Evolutionary conservation across 1,140 invertebrate genomes (phyloP).

Genomic region (Apis florea): DNA sequence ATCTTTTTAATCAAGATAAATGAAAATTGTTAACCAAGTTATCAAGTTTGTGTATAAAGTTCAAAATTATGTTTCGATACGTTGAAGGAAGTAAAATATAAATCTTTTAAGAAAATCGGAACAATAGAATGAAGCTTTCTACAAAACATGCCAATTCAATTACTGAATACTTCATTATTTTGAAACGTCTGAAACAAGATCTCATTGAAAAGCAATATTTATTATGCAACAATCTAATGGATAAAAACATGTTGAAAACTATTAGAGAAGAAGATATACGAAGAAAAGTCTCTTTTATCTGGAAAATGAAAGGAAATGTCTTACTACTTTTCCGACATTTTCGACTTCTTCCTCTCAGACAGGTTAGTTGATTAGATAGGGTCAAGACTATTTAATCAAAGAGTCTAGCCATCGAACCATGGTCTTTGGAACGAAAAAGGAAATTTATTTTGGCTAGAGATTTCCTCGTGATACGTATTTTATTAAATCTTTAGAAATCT

Average conservation of each 20-base stretch:
- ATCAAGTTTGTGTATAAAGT: too few species aligned
- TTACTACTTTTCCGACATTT: not conserved
- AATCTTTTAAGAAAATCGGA: too few species aligned
- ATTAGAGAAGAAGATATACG: too few species aligned
- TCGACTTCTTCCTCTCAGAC: not conserved
- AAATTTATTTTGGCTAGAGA: conserved; percentile 2
- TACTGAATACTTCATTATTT: too few species aligned
- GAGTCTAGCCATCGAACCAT: not conserved
- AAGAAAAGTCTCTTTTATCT: not conserved
- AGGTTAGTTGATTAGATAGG: conserved; percentile 18
- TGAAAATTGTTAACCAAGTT: too few species aligned
- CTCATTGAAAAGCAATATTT: too few species aligned
- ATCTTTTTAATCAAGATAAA: too few species aligned
- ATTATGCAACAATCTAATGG: not conserved
- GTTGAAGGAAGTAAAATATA: too few species aligned
- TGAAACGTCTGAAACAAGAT: too few species aligned
- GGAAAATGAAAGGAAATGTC: not conserved
- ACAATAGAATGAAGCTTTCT: too few species aligned
- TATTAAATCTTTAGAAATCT: not conserved
- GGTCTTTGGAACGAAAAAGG: not conserved
- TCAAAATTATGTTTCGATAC: too few species aligned
- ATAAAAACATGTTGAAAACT: not conserved
- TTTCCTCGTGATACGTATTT: conserved; percentile 10
- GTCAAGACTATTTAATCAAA: conserved; percentile 20
- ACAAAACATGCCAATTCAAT: too few species aligned